These are phyloP conservation scores for Chrysogorgia sp. DNA, from an alignment of 92 coral and sea anemone species.

Conservation along the genomic window DNA sequence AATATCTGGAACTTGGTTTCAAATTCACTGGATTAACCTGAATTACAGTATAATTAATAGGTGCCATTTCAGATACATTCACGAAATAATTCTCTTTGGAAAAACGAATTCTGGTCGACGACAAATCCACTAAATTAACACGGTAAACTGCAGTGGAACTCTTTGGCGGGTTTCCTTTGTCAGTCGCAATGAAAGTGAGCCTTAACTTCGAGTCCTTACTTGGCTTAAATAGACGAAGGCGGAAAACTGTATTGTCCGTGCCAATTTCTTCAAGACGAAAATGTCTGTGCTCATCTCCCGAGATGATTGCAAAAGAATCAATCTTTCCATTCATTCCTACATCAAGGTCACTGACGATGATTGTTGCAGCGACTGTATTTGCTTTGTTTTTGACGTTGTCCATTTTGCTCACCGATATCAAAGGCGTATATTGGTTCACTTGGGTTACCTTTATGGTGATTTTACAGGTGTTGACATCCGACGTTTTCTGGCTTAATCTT, in stretches of 20 bases:
- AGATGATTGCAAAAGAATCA: conserved; percentile 72
- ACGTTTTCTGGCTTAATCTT: conserved; percentile 57
- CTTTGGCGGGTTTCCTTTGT: conserved; percentile 79
- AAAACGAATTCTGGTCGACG: conserved; percentile 68
- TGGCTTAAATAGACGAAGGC: conserved; percentile 68
- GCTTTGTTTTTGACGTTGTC: conserved; percentile 62
- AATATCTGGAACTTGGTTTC: conserved; percentile 58
- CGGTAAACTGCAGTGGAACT: conserved; percentile 62
- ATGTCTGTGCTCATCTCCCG: conserved; percentile 68
- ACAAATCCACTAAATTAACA: conserved; percentile 61
- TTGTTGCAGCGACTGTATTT: conserved; percentile 62
- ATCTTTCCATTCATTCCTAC: conserved; percentile 78
- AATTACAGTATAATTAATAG: conserved; percentile 74
- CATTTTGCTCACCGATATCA: conserved; percentile 58
- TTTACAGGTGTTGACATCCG: conserved; percentile 58
- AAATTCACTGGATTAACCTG: conserved; percentile 70
- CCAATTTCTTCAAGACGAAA: conserved; percentile 68
- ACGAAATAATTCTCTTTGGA: conserved; percentile 64
- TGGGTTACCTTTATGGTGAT: conserved; percentile 66
- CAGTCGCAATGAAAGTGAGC: conserved; percentile 74
- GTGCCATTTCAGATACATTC: conserved; percentile 79
- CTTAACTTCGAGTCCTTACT: conserved; percentile 70
- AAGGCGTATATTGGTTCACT: conserved; percentile 81
- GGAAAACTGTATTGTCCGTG: conserved; percentile 55
- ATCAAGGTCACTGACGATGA: conserved; percentile 76